Evolutionary conservation across 2,113 vertebrate genomes (phyloP).

Genomic region (Choloepus hoffmanni): DNA sequence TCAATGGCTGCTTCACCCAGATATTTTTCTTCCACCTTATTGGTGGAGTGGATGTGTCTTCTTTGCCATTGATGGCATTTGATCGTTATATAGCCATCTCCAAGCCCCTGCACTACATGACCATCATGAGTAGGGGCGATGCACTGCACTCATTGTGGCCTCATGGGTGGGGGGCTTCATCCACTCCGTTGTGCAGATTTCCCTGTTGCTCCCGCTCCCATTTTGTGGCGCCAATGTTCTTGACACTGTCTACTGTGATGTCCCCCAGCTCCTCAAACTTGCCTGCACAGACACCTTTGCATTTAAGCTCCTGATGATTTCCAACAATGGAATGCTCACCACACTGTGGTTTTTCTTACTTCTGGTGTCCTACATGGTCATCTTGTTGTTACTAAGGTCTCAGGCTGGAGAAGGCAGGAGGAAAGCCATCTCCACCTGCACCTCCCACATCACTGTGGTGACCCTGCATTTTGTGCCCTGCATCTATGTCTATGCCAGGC

Average conservation of each 20-base stretch:
- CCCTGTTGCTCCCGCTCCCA: conserved; percentile 66
- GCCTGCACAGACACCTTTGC: conserved; percentile 28
- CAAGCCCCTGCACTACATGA: conserved; percentile 74
- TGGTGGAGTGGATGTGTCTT: conserved; percentile 70
- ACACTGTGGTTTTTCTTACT: conserved; percentile 70
- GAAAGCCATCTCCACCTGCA: conserved; percentile 81
- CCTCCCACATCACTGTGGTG: conserved; percentile 77
- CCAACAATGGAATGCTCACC: conserved; percentile 67
- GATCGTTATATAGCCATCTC: conserved; percentile 76
- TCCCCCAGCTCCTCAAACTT: conserved; percentile 78
- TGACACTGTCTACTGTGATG: conserved; percentile 79
- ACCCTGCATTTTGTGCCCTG: conserved; percentile 78
- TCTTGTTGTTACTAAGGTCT: conserved; percentile 55
- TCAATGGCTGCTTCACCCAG: conserved; percentile 69
- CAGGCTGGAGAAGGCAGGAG: conserved; percentile 35
- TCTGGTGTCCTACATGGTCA: conserved; percentile 71
- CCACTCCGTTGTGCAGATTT: conserved; percentile 72
- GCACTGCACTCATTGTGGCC: conserved; percentile 53
- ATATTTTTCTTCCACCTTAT: conserved; percentile 80
- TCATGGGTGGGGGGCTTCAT: conserved; percentile 78
- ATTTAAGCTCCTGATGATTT: conserved; percentile 73
- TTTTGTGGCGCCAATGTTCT: conserved; percentile 80
- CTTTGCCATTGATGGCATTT: conserved; percentile 77
- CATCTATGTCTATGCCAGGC: conserved; percentile 77
- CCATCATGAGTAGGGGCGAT: conserved; percentile 63